Evolutionary conservation across 2,113 vertebrate genomes (phyloP), one percentile per base, ranked within the genome.

Genomic region (Acanthisitta chloris): DNA sequence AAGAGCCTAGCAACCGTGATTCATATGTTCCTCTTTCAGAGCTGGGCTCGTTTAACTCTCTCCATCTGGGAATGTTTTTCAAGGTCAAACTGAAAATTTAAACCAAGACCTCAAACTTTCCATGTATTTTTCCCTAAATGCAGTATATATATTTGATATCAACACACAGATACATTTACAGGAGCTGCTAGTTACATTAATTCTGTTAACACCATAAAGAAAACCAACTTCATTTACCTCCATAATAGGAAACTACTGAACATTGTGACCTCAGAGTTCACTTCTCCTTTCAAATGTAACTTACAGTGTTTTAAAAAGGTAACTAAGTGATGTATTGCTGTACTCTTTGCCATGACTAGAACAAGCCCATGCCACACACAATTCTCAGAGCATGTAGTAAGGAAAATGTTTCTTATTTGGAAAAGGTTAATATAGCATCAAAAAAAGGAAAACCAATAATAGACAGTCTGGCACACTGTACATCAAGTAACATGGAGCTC

Each of bases 11-110:
- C 90, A 93, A 92, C 72, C 5, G 0, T 86, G 86, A 95, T 95
- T 95, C 86, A 61, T 58, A 92, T 24, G 86, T 78, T 96, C 92
- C 82, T 92, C 76, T 93, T 94, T 74, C 96, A 78, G 66, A 83
- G 85, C 82, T 48, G 43, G 80, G 69, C 64, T 93, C 59, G 54
- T 91, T 93, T 95, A 96, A 95, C 85, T 90, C 90, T 54, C 71
- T 94, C 74, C 88, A 92, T 79, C 85, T 92, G 59, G 59, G 88
- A 95, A 86, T 86, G 86, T 83, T 95, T 94, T 95, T 90, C 92
- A 94, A 94, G 85, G 92, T 81, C 93, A 93, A 88, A 74, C 34
- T 21, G 58, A 90, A 94, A 95, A 81, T 51, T 88, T 74, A 73
- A 92, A 84, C 49, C 31, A 57, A 80, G 55, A 83, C 64, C 46